Conservation (phyloP, 2,113 vertebrate genomes). For the Herpailurus yagouaroundi region DNA sequence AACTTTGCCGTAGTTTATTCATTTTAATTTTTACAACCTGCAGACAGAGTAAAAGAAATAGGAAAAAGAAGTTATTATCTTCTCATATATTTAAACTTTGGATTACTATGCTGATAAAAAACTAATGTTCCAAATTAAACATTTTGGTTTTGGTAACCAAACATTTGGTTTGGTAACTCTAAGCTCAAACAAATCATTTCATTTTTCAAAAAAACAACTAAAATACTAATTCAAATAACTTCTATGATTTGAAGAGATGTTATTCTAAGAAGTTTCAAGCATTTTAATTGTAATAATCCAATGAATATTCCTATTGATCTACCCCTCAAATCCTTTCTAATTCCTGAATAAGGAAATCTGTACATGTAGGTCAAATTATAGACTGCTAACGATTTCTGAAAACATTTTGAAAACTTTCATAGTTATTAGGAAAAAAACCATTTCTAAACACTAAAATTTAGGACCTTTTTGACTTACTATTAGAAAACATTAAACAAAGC, state of each 20-base stretch:
- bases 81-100: constrained; percentile 53
- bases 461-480: constrained; percentile 10
- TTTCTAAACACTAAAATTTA: constrained; percentile 17
- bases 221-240: not conserved
- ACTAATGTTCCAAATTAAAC: not conserved
- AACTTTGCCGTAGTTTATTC: constrained; percentile 99
- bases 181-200: constrained; percentile 30
- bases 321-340: constrained; percentile 11
- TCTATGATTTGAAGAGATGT: constrained; percentile 14
- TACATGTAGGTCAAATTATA: not conserved
- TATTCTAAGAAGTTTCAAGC: constrained; percentile 5
- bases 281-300: constrained; percentile 34
- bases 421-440: constrained; percentile 27
- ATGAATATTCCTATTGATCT: not conserved
- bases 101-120: constrained; percentile 13
- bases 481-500: not conserved
- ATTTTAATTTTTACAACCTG: constrained; percentile 91
- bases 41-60: constrained; percentile 65
- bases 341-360: constrained; percentile 37
- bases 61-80: constrained; percentile 26
- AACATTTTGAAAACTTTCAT: constrained; percentile 10
- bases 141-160: too few relatives aligned
- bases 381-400: constrained; percentile 22
- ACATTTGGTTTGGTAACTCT: too few relatives aligned
- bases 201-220: constrained; percentile 24